Percentiles rank a stretch among this genome's conserved stretches.
These are phyloP conservation scores for Trachelus stipa DNA, from an alignment of 2,888 invertebrate genomes.

Conservation along the genomic window DNA sequence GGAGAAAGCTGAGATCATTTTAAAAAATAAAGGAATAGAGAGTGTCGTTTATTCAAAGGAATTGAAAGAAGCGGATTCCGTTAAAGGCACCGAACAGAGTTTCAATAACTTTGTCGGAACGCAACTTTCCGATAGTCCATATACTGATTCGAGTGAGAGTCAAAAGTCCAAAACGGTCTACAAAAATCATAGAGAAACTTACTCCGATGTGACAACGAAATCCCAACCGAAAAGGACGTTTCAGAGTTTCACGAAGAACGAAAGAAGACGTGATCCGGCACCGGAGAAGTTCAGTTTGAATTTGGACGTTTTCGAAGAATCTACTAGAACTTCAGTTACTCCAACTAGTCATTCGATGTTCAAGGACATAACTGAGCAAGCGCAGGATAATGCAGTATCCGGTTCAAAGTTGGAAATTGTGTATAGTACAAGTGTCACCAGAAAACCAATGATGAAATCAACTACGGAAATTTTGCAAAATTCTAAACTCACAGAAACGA, in stretches of 20 bases:
- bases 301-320: slow-evolving; percentile 40
- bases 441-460: slow-evolving; percentile 29
- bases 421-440: slow-evolving; percentile 45
- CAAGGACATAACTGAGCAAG: slow-evolving; percentile 1
- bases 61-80: slow-evolving; percentile 28
- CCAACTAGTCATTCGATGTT: slow-evolving; percentile 9
- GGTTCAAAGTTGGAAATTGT: slow-evolving; percentile 40
- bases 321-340: slow-evolving; percentile 1
- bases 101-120: slow-evolving; percentile 23
- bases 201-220: slow-evolving; percentile 39
- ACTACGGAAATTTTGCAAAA: slow-evolving; percentile 43
- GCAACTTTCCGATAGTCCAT: slow-evolving; percentile 2
- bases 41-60: slow-evolving; percentile 12
- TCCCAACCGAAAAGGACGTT: slow-evolving; percentile 9
- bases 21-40: slow-evolving; percentile 8
- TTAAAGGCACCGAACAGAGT: slow-evolving; percentile 20
- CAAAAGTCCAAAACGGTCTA: slow-evolving; percentile 16
- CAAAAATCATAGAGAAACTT: slow-evolving; percentile 47
- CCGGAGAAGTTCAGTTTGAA: slow-evolving; percentile 57
- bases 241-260: neutral
- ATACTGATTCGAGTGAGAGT: neutral
- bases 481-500: slow-evolving; percentile 45
- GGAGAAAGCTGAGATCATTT: slow-evolving; percentile 7
- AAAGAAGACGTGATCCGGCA: slow-evolving; percentile 33
- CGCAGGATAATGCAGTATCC: slow-evolving; percentile 19